Percentiles rank a stretch among this genome's conserved stretches.
phyloP scores from a whole-genome alignment of 2,797 vertebrate genomes.

The Malacoctenus gilli region DNA sequence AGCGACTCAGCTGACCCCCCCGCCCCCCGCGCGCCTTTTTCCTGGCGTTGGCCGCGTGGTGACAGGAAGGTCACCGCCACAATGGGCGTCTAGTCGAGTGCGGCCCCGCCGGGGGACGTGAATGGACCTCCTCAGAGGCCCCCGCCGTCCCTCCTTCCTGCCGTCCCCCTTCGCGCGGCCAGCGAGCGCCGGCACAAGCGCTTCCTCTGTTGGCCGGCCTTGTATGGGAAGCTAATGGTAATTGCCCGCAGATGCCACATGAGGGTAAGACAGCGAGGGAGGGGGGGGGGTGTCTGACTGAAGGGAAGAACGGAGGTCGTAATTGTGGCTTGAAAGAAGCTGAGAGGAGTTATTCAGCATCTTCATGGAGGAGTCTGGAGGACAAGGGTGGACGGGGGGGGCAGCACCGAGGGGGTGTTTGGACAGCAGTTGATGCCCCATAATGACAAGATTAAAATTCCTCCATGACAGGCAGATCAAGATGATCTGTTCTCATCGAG shows the following conservation, averaged over 20 bases:
- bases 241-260: conserved; percentile 79
- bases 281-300: conserved; percentile 42
- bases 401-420: conserved; percentile 25
- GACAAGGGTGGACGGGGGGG: conserved; percentile 20
- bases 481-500: neutral
- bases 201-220: conserved; percentile 79
- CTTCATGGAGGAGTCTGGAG: conserved; percentile 38
- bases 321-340: conserved; percentile 64
- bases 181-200: conserved; percentile 68
- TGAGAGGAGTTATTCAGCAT: conserved; percentile 59
- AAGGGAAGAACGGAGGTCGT: conserved; percentile 40
- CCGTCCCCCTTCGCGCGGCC: conserved; percentile 39
- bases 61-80: conserved; percentile 62
- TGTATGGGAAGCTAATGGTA: conserved; percentile 74
- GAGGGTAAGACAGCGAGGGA: conserved; percentile 32
- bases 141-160: conserved; percentile 58
- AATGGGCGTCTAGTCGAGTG: conserved; percentile 60
- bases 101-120: conserved; percentile 53
- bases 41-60: conserved; percentile 46
- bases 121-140: conserved; percentile 63
- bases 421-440: conserved; percentile 28
- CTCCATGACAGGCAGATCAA: conserved; percentile 24
- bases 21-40: no score
- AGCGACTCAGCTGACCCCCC: conserved; percentile 38
- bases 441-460: conserved; percentile 54